Evolutionary conservation across 2,888 invertebrate species (phyloP), one percentile per base, ranked within the genome.

Genomic region (Cyrtodaria siliqua): DNA sequence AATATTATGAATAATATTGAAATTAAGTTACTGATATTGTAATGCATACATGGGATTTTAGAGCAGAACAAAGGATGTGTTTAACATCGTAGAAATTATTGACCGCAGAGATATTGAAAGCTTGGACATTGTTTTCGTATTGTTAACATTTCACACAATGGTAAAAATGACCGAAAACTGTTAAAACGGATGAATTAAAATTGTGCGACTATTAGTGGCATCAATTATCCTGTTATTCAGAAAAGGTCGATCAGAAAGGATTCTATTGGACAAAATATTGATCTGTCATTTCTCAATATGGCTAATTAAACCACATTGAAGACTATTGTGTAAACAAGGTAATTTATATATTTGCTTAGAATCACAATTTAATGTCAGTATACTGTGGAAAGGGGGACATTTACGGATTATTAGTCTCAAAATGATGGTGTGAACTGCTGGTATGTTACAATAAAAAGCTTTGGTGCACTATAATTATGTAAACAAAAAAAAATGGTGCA

Each of bases 271-370:
- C 52, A 60, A 52, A 47, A 40, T 79, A 79, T 79, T 79, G 78
- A 79, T 73, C 66, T 16, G 60, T n/a, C 14, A 8, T 40, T 38
- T 29, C 50, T n/a, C 53, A 55, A 59, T 59, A 66, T 24, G 2
- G 56, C 66, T 70, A 76, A 76, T 76, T 76, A 70, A 66, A 70
- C 50, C 56, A 64, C 62, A 76, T 76, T 76, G 64, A 61, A 60
- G 56, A 56, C 14, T 64, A 57, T 50, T 16, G 24, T 71, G 64
- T 71, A 71, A 63, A 64, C 71, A 63, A 49, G 49, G 33, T 33
- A 4, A 33, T 33, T 33, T 8, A 33, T 33, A 33, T 33, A 33
- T 33, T 33, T 33, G 33, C 33, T 33, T 4, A 33, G 33, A 33
- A 33, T 33, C 33, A 33, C 4, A 33, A 33, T n/a, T n/a, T n/a